Percentiles rank a stretch among this genome's conserved stretches.
Evolutionary conservation across 1,140 invertebrate species (phyloP).

Genomic region (Brachionus manjavacas): DNA sequence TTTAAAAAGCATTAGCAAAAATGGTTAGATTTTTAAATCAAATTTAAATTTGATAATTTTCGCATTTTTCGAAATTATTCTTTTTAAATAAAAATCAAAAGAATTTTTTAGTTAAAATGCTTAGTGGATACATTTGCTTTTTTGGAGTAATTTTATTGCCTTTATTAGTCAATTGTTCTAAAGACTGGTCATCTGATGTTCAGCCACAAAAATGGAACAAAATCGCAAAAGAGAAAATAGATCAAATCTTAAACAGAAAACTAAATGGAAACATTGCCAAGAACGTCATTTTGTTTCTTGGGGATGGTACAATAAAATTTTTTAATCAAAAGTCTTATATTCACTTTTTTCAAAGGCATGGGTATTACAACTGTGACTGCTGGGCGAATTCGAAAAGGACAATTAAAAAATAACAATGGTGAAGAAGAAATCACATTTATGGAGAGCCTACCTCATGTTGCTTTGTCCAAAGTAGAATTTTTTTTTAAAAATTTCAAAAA

Average conservation of each 20-base stretch:
- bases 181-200: conserved; percentile 37
- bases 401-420: conserved; percentile 61
- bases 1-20: too few species aligned
- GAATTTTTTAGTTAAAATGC: not conserved
- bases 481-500: conserved; percentile 60
- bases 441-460: conserved; percentile 43
- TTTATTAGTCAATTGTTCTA: not conserved
- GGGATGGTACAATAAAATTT: conserved; percentile 65
- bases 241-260: not conserved
- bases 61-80: too few species aligned
- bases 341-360: conserved; percentile 61
- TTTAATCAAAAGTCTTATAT: not conserved
- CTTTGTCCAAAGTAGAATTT: conserved; percentile 42
- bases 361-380: conserved; percentile 82
- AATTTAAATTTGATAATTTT: too few species aligned
- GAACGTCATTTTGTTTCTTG: conserved; percentile 84
- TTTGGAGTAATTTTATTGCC: not conserved
- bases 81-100: too few species aligned
- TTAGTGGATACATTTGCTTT: not conserved
- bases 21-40: too few species aligned
- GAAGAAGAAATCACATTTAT: conserved; percentile 60
- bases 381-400: conserved; percentile 68
- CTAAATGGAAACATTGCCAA: conserved; percentile 63
- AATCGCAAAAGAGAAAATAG: not conserved
- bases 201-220: conserved; percentile 30